Conservation (phyloP, 2,888 invertebrate species). For the Brachyopa scutellaris region DNA sequence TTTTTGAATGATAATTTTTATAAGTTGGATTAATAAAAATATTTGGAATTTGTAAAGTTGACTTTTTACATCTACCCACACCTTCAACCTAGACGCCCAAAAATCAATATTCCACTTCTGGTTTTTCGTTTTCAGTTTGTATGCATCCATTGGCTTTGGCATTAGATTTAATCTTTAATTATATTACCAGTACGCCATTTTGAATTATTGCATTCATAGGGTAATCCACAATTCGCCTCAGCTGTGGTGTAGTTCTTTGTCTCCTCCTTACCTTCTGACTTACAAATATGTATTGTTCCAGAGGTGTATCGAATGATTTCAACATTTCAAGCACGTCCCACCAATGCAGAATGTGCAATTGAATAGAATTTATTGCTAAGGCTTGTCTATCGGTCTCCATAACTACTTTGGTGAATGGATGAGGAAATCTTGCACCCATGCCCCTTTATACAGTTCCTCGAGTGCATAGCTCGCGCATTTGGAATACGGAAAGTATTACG, state of each 20-base stretch:
- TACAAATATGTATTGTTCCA: not conserved
- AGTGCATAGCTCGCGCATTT: slow-evolving; percentile 14
- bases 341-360: slow-evolving; percentile 53
- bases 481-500: slow-evolving; percentile 53
- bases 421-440: slow-evolving; percentile 30
- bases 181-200: too few species aligned
- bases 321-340: slow-evolving; percentile 50
- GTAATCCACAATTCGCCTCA: not conserved
- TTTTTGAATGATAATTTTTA: too few species aligned
- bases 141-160: too few species aligned
- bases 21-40: too few species aligned
- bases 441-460: slow-evolving; percentile 17
- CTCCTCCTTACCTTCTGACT: not conserved
- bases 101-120: too few species aligned
- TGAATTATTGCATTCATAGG: too few species aligned
- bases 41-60: too few species aligned
- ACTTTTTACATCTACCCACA: too few species aligned
- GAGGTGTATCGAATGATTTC: slow-evolving; percentile 20
- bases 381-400: slow-evolving; percentile 39
- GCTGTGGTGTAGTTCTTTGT: not conserved
- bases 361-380: slow-evolving; percentile 53
- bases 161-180: too few species aligned
- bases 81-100: too few species aligned
- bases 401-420: slow-evolving; percentile 10
- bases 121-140: too few species aligned